Conservation (phyloP, 2,113 vertebrate species). For the Odocoileus hemionus region DNA sequence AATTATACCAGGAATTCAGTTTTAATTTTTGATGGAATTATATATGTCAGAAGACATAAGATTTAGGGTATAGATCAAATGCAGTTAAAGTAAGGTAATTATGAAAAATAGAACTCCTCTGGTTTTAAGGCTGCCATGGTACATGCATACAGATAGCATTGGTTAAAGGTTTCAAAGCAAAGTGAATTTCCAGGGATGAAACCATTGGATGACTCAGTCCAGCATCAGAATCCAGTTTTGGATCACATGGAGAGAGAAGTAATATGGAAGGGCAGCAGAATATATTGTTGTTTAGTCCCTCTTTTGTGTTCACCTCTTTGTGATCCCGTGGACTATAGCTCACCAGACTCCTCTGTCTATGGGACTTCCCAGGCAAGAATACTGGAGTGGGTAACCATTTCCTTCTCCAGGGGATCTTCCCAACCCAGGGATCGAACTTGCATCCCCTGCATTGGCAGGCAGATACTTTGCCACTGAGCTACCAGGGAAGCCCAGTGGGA, state of each 20-base stretch:
- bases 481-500: not conserved
- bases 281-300: not conserved
- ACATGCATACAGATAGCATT: not conserved
- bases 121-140: not conserved
- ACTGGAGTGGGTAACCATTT: not conserved
- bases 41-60: not conserved
- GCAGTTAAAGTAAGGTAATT: not conserved
- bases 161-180: not conserved
- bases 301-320: not conserved
- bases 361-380: not conserved
- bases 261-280: not conserved
- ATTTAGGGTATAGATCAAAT: not conserved
- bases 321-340: not conserved
- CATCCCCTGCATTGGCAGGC: not conserved
- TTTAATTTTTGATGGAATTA: conserved; percentile 4
- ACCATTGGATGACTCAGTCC: not conserved
- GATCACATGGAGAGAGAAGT: not conserved
- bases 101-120: not conserved
- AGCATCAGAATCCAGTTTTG: not conserved
- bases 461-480: not conserved
- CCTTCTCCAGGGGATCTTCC: not conserved
- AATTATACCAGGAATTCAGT: not conserved
- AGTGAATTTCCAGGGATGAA: not conserved
- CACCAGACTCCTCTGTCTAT: not conserved
- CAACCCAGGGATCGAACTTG: not conserved